Evolutionary conservation across 2,888 invertebrate genomes (phyloP).

Genomic region (Acronicta leporina): DNA sequence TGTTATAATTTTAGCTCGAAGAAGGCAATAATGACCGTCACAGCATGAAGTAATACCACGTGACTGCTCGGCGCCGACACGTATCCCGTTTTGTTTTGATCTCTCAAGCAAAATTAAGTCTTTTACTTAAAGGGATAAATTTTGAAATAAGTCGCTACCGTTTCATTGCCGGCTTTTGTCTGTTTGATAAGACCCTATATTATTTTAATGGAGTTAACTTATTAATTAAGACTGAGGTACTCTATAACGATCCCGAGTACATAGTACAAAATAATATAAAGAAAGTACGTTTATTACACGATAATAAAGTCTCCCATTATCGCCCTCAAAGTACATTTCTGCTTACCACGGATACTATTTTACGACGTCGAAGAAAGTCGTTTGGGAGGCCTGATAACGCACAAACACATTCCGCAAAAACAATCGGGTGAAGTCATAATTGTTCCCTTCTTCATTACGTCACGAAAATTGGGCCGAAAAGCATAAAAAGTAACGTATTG

Average conservation of each 20-base stretch:
- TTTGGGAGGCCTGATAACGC: constrained; percentile 38
- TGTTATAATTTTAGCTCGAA: background rate
- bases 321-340: constrained; percentile 10
- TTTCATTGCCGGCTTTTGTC: background rate
- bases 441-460: constrained; percentile 50
- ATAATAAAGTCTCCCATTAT: constrained; percentile 3
- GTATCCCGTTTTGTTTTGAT: too few relatives aligned
- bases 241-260: background rate
- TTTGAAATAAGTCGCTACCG: background rate
- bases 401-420: constrained; percentile 42
- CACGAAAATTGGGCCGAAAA: constrained; percentile 32
- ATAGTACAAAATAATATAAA: background rate
- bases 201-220: constrained; percentile 1
- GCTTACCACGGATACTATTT: constrained; percentile 39
- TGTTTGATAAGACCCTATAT: background rate
- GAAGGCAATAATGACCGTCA: too few relatives aligned
- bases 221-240: background rate
- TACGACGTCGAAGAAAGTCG: constrained; percentile 29
- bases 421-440: constrained; percentile 50
- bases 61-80: too few relatives aligned
- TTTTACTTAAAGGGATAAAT: too few relatives aligned
- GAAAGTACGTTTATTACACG: background rate
- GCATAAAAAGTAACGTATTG: constrained; percentile 50
- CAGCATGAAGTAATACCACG: too few relatives aligned
- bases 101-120: too few relatives aligned